Evolutionary conservation across 2,113 vertebrate genomes (phyloP).

Genomic region (Gopherus evgoodei): DNA sequence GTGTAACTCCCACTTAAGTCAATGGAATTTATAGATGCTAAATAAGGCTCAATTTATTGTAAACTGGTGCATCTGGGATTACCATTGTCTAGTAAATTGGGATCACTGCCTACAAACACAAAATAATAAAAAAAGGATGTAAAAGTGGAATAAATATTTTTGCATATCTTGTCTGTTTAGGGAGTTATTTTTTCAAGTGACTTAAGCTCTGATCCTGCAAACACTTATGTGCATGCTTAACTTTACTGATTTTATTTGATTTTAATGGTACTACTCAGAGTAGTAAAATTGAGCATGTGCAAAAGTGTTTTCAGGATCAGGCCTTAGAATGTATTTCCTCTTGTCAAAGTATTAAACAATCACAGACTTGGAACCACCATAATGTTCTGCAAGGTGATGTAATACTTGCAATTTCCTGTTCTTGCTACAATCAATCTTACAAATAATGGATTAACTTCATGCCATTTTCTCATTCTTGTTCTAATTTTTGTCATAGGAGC

Average conservation of each 20-base stretch:
- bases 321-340: background rate
- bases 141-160: constrained; percentile 8
- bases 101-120: background rate
- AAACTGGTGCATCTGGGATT: background rate
- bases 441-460: constrained; percentile 21
- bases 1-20: constrained; percentile 1
- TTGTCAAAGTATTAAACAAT: background rate
- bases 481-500: constrained; percentile 6
- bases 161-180: background rate
- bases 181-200: background rate
- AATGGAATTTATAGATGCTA: background rate
- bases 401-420: constrained; percentile 9
- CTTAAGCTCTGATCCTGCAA: background rate
- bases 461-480: background rate
- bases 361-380: background rate
- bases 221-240: background rate
- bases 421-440: background rate
- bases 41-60: constrained; percentile 9
- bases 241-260: constrained; percentile 29
- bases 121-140: background rate
- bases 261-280: background rate
- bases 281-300: background rate
- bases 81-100: background rate
- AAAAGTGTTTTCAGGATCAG: background rate
- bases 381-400: background rate